These are phyloP conservation scores for Luidia sarsii DNA, from an alignment of 53 echinoderm and acorn worm species.

Conservation along the genomic window DNA sequence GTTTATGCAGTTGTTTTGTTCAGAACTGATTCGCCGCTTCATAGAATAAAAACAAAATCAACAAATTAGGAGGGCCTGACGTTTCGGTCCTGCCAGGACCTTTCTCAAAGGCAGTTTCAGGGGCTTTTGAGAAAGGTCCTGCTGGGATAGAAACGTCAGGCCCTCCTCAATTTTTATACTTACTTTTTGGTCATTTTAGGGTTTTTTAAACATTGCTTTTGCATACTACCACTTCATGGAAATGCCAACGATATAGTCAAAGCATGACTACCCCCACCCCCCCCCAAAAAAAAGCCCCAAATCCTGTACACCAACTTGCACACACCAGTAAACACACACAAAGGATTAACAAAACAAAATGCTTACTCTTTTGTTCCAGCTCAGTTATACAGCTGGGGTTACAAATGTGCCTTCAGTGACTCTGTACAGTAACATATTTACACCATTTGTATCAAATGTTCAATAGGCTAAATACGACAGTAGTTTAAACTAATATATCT, in stretches of 20 bases:
- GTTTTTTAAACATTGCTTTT: not conserved
- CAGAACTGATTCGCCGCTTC: no score
- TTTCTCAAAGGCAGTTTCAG: no score
- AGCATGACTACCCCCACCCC: not conserved
- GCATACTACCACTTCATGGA: not conserved
- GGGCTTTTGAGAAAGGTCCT: no score
- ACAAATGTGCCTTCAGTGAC: constrained; percentile 33
- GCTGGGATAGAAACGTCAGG: no score
- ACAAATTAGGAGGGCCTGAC: no score
- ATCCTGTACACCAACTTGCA: not conserved
- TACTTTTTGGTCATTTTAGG: no score
- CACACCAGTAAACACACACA: not conserved
- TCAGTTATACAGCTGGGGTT: constrained; percentile 29
- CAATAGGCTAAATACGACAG: not conserved
- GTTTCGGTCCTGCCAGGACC: no score
- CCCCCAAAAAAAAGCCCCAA: not conserved
- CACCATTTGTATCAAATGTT: constrained; percentile 15
- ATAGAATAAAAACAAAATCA: no score
- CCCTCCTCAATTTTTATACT: no score
- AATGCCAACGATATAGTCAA: not conserved
- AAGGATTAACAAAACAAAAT: not conserved
- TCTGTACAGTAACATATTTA: constrained; percentile 46
- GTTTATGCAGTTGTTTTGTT: no score
- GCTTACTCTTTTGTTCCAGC: no score
- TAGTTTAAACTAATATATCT: constrained; percentile 7